Conservation (phyloP, 2,797 vertebrate species). For the Galaxias olidus region DNA sequence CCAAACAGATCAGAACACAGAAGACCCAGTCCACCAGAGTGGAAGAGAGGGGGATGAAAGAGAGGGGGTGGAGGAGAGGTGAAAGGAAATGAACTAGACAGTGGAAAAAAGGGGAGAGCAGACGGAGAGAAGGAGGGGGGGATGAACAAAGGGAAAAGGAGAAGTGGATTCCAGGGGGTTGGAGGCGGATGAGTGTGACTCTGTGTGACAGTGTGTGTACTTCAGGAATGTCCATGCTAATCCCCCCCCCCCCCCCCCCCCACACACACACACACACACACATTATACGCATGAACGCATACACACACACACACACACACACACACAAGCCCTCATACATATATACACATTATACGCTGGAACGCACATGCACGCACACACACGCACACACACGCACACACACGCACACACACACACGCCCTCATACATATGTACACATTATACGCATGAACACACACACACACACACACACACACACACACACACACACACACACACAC, state of each 20-base stretch:
- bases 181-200: slow-evolving; percentile 18
- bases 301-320: background rate
- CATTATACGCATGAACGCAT: fast-evolving
- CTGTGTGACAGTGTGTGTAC: background rate
- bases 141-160: background rate
- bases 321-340: background rate
- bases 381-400: background rate
- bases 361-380: background rate
- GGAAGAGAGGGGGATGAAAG: background rate
- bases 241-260: background rate
- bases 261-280: background rate
- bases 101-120: no score
- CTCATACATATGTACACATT: no score
- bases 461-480: background rate
- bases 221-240: slow-evolving; percentile 17
- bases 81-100: background rate
- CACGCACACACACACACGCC: background rate
- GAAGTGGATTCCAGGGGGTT: background rate
- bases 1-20: no score
- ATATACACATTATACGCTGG: background rate
- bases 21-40: no score
- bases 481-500: background rate
- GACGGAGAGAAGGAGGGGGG: background rate
- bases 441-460: background rate
- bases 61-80: slow-evolving; percentile 1